Evolutionary conservation across 1,140 invertebrate species (phyloP), one percentile per base, ranked within the genome.

Genomic region (Portunus trituberculatus): DNA sequence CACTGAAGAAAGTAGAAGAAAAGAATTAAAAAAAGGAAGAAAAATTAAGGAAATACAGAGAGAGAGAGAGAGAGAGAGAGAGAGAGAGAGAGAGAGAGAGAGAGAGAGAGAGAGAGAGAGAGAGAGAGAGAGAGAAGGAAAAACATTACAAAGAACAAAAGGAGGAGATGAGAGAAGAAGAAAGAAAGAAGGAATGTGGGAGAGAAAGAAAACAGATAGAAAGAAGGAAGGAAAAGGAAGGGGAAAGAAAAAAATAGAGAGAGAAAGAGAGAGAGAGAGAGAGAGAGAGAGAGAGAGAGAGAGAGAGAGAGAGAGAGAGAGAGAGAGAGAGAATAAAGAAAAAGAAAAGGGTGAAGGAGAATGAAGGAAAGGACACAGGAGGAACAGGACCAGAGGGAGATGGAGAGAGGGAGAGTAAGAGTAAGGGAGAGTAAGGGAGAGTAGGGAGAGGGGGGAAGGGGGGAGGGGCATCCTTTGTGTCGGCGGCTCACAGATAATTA

Each of bases 401-500:
- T 12, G 16, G 52, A 59, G 52, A 59, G 52, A 59, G 52, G 16
- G 52, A 59, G 52, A 59, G 52, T 14, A 20, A 59, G 52, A 59
- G 52, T 14, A 10, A 59, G 52, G 16, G 10, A 59, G 52, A 39
- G 39, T 39, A 6, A 39, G 39, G 39, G 39, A 39, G 39, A 39
- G 1, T 39, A 39, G 6, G 67, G 29, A n/a, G 31, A 39, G 16
- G 88, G 88, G 10, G 12, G 32, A 39, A 31, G 32, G 88, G 10
- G 12, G 32, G 39, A 31, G 32, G 59, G 48, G 87, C 7, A 39
- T 48, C 83, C 92, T 93, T 93, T 93, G 92, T 93, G 92, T 93
- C 31, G 83, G 76, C 92, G 92, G 92, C 48, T 83, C 52, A 6
- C 92, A 93, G 92, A 93, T 93, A 93, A 93, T 93, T 93, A 93